Conservation (phyloP, 2,888 invertebrate genomes). For the Himalopsyche japonica region DNA sequence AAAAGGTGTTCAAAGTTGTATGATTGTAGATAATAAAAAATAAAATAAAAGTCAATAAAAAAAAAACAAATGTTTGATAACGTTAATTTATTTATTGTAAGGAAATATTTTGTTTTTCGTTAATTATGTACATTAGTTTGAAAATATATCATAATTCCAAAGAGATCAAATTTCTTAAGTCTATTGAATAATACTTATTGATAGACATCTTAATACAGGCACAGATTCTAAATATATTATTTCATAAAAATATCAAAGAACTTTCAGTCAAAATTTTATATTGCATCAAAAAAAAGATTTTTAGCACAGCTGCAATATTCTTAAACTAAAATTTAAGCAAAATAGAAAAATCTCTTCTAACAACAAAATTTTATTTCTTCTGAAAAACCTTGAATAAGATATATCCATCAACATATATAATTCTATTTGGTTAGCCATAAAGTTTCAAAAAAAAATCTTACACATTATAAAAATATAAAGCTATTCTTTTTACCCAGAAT, state of each 20-base stretch:
- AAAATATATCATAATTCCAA: background rate
- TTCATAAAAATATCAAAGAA: background rate
- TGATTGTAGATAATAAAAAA: background rate
- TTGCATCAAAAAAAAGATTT: too few relatives aligned
- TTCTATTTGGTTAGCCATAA: too few relatives aligned
- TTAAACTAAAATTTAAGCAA: too few relatives aligned
- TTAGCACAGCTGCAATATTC: too few relatives aligned
- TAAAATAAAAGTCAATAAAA: background rate
- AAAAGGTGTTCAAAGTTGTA: background rate
- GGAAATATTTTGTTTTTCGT: background rate
- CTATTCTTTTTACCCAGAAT: too few relatives aligned
- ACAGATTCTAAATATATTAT: background rate
- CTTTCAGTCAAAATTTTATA: background rate
- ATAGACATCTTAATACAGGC: background rate
- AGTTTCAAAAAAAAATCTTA: too few relatives aligned
- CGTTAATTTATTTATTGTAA: background rate
- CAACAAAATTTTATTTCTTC: too few relatives aligned
- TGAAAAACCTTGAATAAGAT: too few relatives aligned
- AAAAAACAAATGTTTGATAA: background rate
- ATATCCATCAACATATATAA: too few relatives aligned
- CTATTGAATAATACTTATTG: background rate
- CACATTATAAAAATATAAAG: too few relatives aligned
- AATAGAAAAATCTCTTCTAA: too few relatives aligned
- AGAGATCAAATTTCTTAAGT: background rate
- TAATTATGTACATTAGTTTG: background rate